Conservation (phyloP, 1,140 invertebrate genomes). For the Halotydeus destructor region DNA sequence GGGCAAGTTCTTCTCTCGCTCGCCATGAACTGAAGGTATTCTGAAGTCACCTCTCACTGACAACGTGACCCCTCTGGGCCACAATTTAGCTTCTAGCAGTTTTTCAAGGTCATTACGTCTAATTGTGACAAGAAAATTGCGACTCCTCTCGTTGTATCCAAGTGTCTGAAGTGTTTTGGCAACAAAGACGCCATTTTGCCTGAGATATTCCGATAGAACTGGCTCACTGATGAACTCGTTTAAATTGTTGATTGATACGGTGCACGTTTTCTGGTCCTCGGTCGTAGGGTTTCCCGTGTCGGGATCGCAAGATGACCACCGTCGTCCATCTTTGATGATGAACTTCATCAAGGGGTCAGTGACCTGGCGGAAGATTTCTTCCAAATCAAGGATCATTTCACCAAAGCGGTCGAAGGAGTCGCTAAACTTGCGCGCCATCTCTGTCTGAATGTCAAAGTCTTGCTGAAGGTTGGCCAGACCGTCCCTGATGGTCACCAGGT, state of each 20-base stretch:
- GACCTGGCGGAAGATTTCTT: not conserved
- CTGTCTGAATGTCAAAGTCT: not conserved
- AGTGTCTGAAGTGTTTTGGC: too few relatives aligned
- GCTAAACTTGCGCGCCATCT: not conserved
- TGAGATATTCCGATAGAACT: conserved; percentile 2
- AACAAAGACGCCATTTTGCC: conserved; percentile 3
- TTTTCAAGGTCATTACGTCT: not conserved
- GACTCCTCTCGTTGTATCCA: not conserved
- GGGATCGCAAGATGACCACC: too few relatives aligned
- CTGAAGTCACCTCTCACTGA: not conserved
- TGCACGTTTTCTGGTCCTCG: not conserved
- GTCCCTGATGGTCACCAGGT: not conserved
- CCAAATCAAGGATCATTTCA: not conserved
- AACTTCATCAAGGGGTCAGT: not conserved
- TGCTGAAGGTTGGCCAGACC: not conserved
- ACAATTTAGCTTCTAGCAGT: not conserved
- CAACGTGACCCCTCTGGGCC: not conserved
- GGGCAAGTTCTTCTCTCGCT: not conserved
- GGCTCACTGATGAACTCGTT: not conserved
- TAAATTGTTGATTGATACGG: not conserved
- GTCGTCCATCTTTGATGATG: too few relatives aligned
- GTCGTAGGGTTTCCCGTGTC: not conserved
- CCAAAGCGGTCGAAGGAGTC: not conserved
- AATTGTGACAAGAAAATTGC: not conserved
- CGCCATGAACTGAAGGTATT: not conserved